These are phyloP conservation scores for Andrena hattorfiana DNA, from an alignment of 2,888 invertebrate species.

Conservation along the genomic window DNA sequence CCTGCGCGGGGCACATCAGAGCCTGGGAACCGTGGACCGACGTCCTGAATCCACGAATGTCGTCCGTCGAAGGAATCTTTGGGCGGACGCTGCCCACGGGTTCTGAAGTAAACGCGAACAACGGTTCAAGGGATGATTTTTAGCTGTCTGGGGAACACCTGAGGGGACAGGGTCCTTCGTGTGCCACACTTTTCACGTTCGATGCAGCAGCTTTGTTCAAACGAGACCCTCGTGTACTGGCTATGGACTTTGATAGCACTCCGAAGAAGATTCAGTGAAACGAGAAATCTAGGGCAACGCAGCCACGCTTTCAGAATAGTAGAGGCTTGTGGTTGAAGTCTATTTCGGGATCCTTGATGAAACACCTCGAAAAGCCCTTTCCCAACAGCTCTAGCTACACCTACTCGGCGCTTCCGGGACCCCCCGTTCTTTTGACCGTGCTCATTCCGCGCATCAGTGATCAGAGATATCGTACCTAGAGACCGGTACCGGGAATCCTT, in stretches of 20 bases:
- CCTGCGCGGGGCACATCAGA: slow-evolving; percentile 90
- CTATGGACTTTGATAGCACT: neutral
- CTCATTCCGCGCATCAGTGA: slow-evolving; percentile 19
- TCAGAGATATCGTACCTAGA: slow-evolving; percentile 85
- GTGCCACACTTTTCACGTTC: slow-evolving; percentile 1
- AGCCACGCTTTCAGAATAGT: neutral
- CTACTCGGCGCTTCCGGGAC: neutral
- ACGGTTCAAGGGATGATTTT: slow-evolving; percentile 74
- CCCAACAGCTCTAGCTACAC: neutral
- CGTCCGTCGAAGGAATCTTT: slow-evolving; percentile 88
- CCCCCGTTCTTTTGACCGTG: slow-evolving; percentile 9
- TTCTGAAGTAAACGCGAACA: slow-evolving; percentile 84
- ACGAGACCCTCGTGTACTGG: neutral
- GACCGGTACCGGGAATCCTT: slow-evolving; percentile 88
- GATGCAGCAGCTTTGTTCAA: neutral
- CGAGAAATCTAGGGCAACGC: neutral
- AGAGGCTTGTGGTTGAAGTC: neutral
- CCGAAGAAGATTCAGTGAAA: neutral
- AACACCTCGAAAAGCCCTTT: neutral
- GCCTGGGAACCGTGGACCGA: slow-evolving; percentile 86
- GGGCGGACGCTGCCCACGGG: slow-evolving; percentile 90
- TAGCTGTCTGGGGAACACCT: slow-evolving; percentile 86
- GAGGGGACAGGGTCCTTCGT: slow-evolving; percentile 74
- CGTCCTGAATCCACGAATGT: slow-evolving; percentile 87
- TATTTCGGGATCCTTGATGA: neutral